Conservation (phyloP, 2,888 invertebrate species). For the Nephrotoma appendiculata region DNA sequence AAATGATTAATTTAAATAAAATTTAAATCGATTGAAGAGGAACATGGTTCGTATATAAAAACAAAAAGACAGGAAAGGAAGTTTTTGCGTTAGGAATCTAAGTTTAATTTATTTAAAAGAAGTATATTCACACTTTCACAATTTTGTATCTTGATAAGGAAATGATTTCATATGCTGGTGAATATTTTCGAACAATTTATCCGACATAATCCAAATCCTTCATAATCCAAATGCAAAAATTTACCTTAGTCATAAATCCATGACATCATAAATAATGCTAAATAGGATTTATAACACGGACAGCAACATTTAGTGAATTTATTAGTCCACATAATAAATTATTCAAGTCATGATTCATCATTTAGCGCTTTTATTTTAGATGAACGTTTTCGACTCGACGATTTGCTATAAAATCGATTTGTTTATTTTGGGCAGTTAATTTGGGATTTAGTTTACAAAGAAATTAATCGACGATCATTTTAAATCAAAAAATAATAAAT, state of each 20-base stretch:
- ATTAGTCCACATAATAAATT: neutral
- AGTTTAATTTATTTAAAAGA: too few species aligned
- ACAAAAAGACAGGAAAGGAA: too few species aligned
- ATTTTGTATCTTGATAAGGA: too few species aligned
- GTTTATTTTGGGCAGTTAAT: neutral
- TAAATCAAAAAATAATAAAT: neutral
- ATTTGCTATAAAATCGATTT: neutral
- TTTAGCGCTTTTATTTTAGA: neutral
- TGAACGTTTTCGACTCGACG: neutral
- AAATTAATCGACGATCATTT: neutral
- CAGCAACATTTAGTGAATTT: neutral
- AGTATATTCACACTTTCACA: too few species aligned
- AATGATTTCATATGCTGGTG: too few species aligned
- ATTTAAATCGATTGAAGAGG: too few species aligned
- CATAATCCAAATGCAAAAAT: neutral
- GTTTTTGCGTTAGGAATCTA: too few species aligned
- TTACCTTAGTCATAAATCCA: neutral
- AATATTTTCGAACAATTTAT: too few species aligned
- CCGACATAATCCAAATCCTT: too few species aligned
- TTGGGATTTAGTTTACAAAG: neutral
- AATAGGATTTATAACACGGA: neutral
- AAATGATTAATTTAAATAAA: too few species aligned
- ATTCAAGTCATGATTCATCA: neutral
- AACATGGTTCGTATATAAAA: too few species aligned
- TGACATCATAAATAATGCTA: neutral